Evolutionary conservation across 2,888 invertebrate genomes (phyloP).

Genomic region (Phengaris arion): DNA sequence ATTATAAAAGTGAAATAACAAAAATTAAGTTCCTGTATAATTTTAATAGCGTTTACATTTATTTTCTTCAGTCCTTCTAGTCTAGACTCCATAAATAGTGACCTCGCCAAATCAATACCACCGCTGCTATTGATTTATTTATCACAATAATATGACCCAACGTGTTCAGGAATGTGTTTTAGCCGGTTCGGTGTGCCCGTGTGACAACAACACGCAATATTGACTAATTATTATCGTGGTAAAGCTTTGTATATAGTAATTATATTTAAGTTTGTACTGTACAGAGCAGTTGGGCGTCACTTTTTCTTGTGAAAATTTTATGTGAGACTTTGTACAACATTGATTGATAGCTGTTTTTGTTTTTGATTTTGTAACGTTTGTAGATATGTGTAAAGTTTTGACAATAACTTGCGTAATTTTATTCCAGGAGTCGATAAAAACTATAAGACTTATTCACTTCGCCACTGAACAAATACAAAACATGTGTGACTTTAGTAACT

Average conservation of each 20-base stretch:
- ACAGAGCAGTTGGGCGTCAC: constrained; percentile 57
- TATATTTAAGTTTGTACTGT: constrained; percentile 72
- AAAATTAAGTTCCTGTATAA: constrained; percentile 19
- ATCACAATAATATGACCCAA: constrained; percentile 23
- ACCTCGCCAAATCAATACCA: neutral
- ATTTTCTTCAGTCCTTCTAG: neutral
- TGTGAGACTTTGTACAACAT: constrained; percentile 36
- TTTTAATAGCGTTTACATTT: neutral
- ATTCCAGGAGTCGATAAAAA: constrained; percentile 5
- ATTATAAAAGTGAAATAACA: neutral
- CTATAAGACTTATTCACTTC: neutral
- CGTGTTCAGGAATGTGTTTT: constrained; percentile 29
- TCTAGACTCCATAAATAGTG: neutral
- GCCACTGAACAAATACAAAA: neutral
- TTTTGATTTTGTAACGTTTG: constrained; percentile 49
- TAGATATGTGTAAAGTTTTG: constrained; percentile 73
- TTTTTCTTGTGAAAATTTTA: constrained; percentile 39
- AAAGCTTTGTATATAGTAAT: constrained; percentile 71
- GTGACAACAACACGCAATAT: constrained; percentile 58
- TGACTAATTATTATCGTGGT: constrained; percentile 49
- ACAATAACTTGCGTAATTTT: constrained; percentile 67
- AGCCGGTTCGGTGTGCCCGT: constrained; percentile 52
- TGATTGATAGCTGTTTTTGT: constrained; percentile 5
- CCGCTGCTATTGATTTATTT: neutral
- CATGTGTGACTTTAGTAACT: neutral